phyloP scores from a whole-genome alignment of 2,888 invertebrate genomes.

The Nomada ruficornis region DNA sequence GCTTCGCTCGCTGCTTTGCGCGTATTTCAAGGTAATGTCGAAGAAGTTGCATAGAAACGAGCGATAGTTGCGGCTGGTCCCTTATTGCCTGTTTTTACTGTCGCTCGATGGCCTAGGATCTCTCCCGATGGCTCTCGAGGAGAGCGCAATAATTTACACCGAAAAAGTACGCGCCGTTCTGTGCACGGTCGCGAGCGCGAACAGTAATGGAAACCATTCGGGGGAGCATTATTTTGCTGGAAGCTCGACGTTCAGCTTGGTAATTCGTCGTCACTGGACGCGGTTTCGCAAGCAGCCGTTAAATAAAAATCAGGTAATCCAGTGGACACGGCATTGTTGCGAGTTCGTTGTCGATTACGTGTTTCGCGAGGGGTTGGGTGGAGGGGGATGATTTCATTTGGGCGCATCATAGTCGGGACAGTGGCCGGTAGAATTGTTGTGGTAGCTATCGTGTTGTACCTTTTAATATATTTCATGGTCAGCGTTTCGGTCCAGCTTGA shows the following conservation, averaged over 20 bases:
- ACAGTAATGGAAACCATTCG: constrained; percentile 60
- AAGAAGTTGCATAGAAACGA: constrained; percentile 70
- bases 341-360: constrained; percentile 1
- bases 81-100: constrained; percentile 66
- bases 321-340: neutral
- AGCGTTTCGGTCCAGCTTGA: no score
- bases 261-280: constrained; percentile 51
- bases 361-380: neutral
- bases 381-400: neutral
- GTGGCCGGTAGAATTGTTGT: no score
- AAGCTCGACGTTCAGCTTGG: constrained; percentile 23
- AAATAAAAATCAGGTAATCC: constrained; percentile 42
- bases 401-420: neutral
- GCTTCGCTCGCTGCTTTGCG: constrained; percentile 25
- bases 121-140: constrained; percentile 22
- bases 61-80: constrained; percentile 53
- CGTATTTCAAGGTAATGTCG: constrained; percentile 61
- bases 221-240: constrained; percentile 53
- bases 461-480: no score
- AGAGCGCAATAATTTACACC: constrained; percentile 64
- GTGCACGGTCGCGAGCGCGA: constrained; percentile 7
- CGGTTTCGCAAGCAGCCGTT: constrained; percentile 37
- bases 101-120: constrained; percentile 53
- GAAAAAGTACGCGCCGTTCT: constrained; percentile 54
- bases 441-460: no score